phyloP scores from a whole-genome alignment of 2,888 invertebrate species.

The Xestia xanthographa region DNA sequence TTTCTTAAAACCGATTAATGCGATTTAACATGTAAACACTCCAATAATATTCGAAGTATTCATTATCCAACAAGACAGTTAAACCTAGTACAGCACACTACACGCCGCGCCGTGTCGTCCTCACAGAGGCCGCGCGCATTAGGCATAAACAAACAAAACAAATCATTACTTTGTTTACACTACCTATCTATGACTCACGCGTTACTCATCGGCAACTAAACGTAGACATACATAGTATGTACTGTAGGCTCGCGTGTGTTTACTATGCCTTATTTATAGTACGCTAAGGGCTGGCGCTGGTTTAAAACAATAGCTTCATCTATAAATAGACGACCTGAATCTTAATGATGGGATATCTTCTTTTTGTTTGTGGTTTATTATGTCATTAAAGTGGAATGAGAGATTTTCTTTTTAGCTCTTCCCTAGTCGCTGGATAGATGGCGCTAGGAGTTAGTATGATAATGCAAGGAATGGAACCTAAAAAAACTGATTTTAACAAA shows the following conservation, averaged over 20 bases:
- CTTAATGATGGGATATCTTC: neutral
- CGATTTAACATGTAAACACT: neutral
- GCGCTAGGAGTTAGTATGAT: no score
- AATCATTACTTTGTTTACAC: constrained; percentile 37
- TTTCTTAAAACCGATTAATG: neutral
- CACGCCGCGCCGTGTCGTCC: neutral
- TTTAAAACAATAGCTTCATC: neutral
- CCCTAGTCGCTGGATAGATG: no score
- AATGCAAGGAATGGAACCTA: no score
- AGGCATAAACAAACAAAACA: constrained; percentile 56
- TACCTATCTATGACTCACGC: constrained; percentile 53
- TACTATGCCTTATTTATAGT: neutral
- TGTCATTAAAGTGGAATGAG: no score
- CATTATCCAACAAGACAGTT: neutral
- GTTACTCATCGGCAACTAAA: constrained; percentile 53
- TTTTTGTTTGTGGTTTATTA: neutral
- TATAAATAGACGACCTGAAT: neutral
- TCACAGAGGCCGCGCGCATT: constrained; percentile 38
- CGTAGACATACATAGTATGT: neutral
- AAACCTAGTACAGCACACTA: neutral
- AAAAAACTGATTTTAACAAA: no score
- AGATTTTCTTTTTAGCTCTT: no score
- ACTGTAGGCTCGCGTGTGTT: neutral
- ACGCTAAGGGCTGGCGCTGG: constrained; percentile 24
- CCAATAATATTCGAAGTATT: neutral